Percentiles rank a stretch among this genome's conserved stretches.
Evolutionary conservation across 2,797 vertebrate species (phyloP).

Genomic region (Malurus splendens): DNA sequence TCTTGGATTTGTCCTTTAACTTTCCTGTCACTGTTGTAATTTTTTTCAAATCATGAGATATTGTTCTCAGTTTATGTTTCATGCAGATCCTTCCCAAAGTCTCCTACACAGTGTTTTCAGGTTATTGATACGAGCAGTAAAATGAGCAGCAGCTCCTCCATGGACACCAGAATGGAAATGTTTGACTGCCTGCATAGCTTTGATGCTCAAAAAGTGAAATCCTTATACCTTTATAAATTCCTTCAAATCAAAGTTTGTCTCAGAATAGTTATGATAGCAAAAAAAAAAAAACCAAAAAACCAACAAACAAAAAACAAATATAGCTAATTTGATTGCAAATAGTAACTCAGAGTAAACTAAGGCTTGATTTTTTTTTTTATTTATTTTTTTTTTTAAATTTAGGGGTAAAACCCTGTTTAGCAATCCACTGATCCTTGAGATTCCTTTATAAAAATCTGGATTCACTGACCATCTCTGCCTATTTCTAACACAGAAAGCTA

Average conservation of each 20-base stretch:
- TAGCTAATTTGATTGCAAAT: background rate
- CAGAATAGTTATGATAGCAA: background rate
- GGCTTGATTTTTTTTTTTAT: background rate
- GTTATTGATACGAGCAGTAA: background rate
- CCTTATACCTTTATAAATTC: background rate
- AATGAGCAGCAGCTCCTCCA: background rate
- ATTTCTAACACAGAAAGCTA: background rate
- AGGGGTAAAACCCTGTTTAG: background rate
- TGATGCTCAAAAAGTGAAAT: background rate
- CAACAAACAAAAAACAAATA: background rate
- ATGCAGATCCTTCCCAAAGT: background rate
- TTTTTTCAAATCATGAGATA: background rate
- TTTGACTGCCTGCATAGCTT: background rate
- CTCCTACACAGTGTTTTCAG: background rate
- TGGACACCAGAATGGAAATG: background rate
- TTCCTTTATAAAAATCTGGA: background rate
- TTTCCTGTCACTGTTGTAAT: background rate
- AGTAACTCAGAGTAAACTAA: background rate
- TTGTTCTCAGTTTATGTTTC: background rate
- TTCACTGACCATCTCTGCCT: background rate
- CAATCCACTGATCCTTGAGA: background rate
- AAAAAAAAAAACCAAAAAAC: too few species aligned
- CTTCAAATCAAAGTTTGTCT: background rate
- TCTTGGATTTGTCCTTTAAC: background rate
- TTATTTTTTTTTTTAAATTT: background rate